Conservation (phyloP, 2,888 invertebrate species). For the Lithosia quadra region DNA sequence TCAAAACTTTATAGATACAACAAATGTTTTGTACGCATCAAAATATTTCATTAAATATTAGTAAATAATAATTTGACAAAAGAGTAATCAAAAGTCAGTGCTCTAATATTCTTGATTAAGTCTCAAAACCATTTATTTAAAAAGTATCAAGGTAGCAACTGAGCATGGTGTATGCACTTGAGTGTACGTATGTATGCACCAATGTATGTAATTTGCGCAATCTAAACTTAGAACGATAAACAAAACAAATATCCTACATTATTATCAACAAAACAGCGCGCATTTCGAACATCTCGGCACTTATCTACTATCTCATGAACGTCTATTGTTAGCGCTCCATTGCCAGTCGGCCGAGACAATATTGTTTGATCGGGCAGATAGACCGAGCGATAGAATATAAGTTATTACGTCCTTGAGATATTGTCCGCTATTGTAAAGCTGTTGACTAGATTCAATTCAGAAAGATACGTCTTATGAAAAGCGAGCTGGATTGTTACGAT, state of each 20-base stretch:
- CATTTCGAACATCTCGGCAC: conserved; percentile 3
- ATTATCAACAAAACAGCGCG: conserved; percentile 9
- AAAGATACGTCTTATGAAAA: not conserved
- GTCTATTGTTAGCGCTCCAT: conserved; percentile 22
- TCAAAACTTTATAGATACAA: not conserved
- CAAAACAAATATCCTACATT: not conserved
- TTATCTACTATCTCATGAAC: conserved; percentile 2
- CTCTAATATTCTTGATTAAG: not conserved
- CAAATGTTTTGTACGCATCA: not conserved
- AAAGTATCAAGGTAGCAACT: no score
- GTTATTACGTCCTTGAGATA: conserved; percentile 20
- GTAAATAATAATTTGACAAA: no score
- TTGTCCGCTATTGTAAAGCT: conserved; percentile 1
- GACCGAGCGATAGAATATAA: conserved; percentile 1
- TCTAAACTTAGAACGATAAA: not conserved
- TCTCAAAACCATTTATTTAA: no score
- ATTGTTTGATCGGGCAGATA: conserved; percentile 13
- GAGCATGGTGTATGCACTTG: no score
- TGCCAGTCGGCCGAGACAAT: conserved; percentile 9
- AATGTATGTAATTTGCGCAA: not conserved
- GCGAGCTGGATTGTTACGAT: not conserved
- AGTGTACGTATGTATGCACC: not conserved
- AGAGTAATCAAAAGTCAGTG: no score
- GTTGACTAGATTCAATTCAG: not conserved
- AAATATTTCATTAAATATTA: not conserved